Percentiles rank a stretch among this genome's conserved stretches.
These are phyloP conservation scores for Spisula solida DNA, from an alignment of 2,888 invertebrate genomes.

Conservation along the genomic window DNA sequence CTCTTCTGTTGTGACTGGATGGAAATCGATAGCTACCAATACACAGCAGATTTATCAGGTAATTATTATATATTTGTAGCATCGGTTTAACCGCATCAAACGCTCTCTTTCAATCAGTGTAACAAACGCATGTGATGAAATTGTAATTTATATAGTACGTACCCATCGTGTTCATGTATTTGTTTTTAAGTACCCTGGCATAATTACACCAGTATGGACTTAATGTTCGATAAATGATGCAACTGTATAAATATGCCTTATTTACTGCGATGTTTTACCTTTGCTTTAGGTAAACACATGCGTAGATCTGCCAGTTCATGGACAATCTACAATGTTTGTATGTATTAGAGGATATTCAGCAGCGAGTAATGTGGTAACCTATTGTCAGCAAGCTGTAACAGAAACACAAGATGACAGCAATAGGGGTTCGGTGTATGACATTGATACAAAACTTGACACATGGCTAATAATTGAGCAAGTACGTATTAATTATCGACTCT, in stretches of 20 bases:
- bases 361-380: conserved; percentile 17
- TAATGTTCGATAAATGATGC: no score
- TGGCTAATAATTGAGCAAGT: conserved; percentile 43
- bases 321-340: conserved; percentile 35
- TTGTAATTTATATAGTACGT: no score
- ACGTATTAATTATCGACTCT: background rate
- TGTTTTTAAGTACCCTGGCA: no score
- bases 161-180: no score
- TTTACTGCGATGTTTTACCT: background rate
- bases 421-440: conserved; percentile 38
- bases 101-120: no score
- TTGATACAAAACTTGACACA: conserved; percentile 26
- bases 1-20: background rate
- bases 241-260: no score
- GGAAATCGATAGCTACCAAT: conserved; percentile 1
- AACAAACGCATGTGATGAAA: no score
- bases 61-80: background rate
- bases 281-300: conserved; percentile 45
- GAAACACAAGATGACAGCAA: background rate
- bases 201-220: no score
- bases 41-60: background rate
- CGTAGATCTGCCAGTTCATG: conserved; percentile 49
- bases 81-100: no score
- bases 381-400: conserved; percentile 35
- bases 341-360: conserved; percentile 48